Evolutionary conservation across 1,140 invertebrate species (phyloP), one percentile per base, ranked within the genome.

Genomic region (Drosophila subpulchrella): DNA sequence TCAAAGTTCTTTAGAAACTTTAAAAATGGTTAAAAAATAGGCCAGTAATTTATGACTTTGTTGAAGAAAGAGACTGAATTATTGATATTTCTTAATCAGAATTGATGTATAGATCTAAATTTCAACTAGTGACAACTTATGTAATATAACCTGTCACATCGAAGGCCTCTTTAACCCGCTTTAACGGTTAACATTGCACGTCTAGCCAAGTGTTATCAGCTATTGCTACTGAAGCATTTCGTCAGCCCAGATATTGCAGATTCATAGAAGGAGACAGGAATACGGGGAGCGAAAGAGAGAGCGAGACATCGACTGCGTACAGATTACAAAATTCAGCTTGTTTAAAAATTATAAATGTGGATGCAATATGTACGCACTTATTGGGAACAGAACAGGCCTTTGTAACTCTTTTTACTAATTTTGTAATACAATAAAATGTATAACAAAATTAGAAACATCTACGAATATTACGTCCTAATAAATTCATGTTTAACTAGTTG

Each of bases 271-370:
- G 44, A 24, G 32, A 38, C 30, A 12, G 46, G 4, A 4, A 56
- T 7, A n/a, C 2, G 13, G 17, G 34, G 24, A 15, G 36, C 2
- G 24, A 15, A 13, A 48, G 24, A 2, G 27, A 32, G 15, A 24
- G 36, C 4, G 17, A 6, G 39, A 12, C 48, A 54, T 34, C 15
- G 27, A 54, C 34, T 42, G 60, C 46, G 15, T 17, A 15, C 50
- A 34, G 50, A 63, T 55, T 63, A 55, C 60, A 44, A 55, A 63
- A 63, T 46, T 55, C 27, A 30, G 38, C 48, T 54, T 38, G 59
- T 62, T 62, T 61, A 12, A 13, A 13, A 63, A 55, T 55, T 55
- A 63, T 46, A 55, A 55, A 36, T 53, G 30, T n/a, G n/a, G 46
- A 34, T 20, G 20, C 20, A 15, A 32, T 24, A 4, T 24, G 24